These are phyloP conservation scores for Aproaerema taeniolella DNA, from an alignment of 2,888 invertebrate genomes.

Conservation along the genomic window DNA sequence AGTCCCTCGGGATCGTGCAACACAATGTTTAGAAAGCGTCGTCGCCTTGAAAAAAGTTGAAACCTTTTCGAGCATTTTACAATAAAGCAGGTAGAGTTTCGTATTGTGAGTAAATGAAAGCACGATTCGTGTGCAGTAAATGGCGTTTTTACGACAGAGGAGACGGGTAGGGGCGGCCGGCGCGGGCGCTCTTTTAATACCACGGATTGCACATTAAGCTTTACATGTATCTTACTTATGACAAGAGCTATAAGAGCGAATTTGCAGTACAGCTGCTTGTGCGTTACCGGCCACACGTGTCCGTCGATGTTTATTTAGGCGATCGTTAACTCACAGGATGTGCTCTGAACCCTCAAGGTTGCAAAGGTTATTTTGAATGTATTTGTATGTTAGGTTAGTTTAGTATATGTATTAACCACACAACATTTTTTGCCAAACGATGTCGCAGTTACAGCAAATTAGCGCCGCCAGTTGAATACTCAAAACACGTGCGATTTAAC, in stretches of 20 bases:
- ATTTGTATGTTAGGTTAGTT: too few relatives aligned
- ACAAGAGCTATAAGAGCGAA: too few relatives aligned
- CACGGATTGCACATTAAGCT: too few relatives aligned
- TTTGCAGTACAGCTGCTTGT: neutral
- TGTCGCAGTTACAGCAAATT: constrained; percentile 7
- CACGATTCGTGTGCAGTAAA: constrained; percentile 54
- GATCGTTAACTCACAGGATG: constrained; percentile 69
- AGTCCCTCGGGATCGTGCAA: constrained; percentile 41
- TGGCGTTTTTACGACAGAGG: constrained; percentile 44
- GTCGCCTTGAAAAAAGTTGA: constrained; percentile 42
- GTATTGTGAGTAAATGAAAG: constrained; percentile 43
- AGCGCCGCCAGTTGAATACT: constrained; percentile 9
- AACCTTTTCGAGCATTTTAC: constrained; percentile 44
- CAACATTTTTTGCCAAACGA: constrained; percentile 24
- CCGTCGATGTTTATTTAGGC: constrained; percentile 69
- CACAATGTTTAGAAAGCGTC: constrained; percentile 55
- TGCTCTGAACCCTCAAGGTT: constrained; percentile 72
- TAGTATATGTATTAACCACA: too few relatives aligned
- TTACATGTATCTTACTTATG: too few relatives aligned
- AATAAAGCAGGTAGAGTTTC: constrained; percentile 51
- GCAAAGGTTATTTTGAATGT: constrained; percentile 47
- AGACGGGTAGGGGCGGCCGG: constrained; percentile 23
- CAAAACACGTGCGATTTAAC: too few relatives aligned
- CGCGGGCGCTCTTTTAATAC: constrained; percentile 2
- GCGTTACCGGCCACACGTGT: constrained; percentile 51